Base-by-base conservation (phyloP, 2,888 invertebrate species). In the Coecobrya sp. region DNA sequence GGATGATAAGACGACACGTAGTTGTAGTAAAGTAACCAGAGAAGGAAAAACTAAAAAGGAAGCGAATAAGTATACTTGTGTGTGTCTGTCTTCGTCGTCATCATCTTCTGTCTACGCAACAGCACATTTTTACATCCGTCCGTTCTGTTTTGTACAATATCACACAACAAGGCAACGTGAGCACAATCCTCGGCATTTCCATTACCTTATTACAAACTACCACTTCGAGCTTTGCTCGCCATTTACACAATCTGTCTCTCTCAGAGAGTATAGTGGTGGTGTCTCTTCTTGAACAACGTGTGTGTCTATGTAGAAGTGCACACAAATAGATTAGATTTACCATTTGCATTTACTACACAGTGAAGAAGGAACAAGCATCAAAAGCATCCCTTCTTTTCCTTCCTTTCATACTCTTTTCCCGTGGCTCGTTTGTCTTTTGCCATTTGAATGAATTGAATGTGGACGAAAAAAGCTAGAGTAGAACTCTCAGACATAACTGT, bases 351-450 rank as follows among this genome's bases (percentile, higher is more conserved):
- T 70, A 36, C 68, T 70, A 73, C 45, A 73, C 73, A 10, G 76
- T 49, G 25, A 22, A 45, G 49, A 49, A 22, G 25, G 49, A 76
- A 25, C 76, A 52, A 25, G 36, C 49, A 76, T 73, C 45, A 30
- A 81, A 76, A 82, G 82, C 59, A 82, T 82, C 62, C 62, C 82
- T 59, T 55, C 42, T 55, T 36, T 81, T 19, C 79, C 55, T 59
- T 59, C 30, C 82, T 36, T 59, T 59, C 59, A 79, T 88, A 81
- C 45, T 45, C 27, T 65, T 79, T 88, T 65, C 88, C 79, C 49
- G 79, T 88, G 65, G 25, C 45, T 68, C 27, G 49, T 19, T 76
- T 36, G 25, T 49, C 49, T 42, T 62, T 68, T 85, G 25, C 36
- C 52, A 13, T 49, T 68, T 65, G 65, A 86, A 68, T 86, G 62